Evolutionary conservation across 23 tunicate species (phyloP), one percentile per base, ranked within the genome.

Genomic region (Trididemnum nubilum): DNA sequence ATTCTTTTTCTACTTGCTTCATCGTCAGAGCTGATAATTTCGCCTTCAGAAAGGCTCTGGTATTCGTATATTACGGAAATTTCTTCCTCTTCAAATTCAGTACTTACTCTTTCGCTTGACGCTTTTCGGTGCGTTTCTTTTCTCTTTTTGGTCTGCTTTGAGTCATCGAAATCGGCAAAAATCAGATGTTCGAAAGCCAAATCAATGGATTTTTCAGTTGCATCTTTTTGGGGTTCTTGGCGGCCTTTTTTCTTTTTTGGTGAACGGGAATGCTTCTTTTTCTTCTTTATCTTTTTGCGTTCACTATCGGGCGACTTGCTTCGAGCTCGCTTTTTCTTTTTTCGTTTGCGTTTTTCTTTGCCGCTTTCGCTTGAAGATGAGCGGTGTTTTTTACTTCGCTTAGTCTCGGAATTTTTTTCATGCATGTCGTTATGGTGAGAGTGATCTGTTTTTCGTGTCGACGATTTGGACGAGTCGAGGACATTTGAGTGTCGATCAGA

Each of bases 231-330:
- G 12, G 19, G 12, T 50, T 0, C 35, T 73, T 26, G 49, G 33
- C 33, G n/a, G 71, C 32, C 21, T 33, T 67, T 67, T 33, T 67
- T 67, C 74, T 67, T 67, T 31, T 67, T 33, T 31, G 78, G 32
- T 2, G 78, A 39, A 73, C 79, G 79, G n/a, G 61, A 39, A 28
- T 27, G 59, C 59, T 73, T 73, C 59, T 38, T 73, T 73, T 73
- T 73, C 79, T 73, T 67, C 22, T 33, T 50, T 31, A 1, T 72
- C 24, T 15, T 49, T 70, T 61, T 71, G 23, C 51, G 25, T 73
- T 72, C 81, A 31, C 21, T 40, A 32, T 72, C 63, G 9, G 24
- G n/a, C 70, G 22, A 52, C 33, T 35, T 44, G 35, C 51, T 36
- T 29, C 34, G 64, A n/a, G 35, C 33, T 81, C 26, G 34, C 51